Conservation (phyloP, 1,140 invertebrate species). For the Lerema accius region DNA sequence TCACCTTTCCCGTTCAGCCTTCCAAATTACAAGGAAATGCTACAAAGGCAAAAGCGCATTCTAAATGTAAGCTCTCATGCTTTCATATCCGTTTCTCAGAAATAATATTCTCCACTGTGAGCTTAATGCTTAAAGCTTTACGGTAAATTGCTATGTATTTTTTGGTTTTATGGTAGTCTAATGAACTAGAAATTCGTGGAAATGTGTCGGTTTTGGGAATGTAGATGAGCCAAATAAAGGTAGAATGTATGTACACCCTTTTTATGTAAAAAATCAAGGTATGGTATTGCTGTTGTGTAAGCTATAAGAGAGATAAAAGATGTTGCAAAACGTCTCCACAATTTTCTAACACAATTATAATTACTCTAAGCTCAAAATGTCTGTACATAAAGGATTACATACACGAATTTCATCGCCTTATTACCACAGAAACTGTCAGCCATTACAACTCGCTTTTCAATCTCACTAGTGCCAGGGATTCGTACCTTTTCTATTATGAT, state of each 20-base stretch:
- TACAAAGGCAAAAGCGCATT: conserved; percentile 33
- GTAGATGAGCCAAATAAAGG: too few relatives aligned
- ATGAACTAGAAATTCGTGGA: conserved; percentile 14
- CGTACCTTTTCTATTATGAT: conserved; percentile 21
- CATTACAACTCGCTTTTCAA: not conserved
- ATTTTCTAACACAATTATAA: too few relatives aligned
- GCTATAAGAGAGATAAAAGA: too few relatives aligned
- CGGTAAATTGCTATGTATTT: conserved; percentile 23
- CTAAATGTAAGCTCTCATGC: conserved; percentile 22
- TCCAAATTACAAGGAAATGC: conserved; percentile 29
- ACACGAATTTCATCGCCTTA: not conserved
- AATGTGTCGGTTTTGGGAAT: too few relatives aligned
- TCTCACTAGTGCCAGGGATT: not conserved
- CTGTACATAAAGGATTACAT: too few relatives aligned
- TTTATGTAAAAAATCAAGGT: too few relatives aligned
- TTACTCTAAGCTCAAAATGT: too few relatives aligned
- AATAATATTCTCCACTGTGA: conserved; percentile 33
- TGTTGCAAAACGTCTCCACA: too few relatives aligned
- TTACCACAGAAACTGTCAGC: not conserved
- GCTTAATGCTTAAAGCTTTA: conserved; percentile 30
- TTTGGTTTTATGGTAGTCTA: conserved; percentile 24
- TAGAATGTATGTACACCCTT: too few relatives aligned
- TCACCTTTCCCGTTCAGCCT: conserved; percentile 7
- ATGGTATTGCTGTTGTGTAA: too few relatives aligned
- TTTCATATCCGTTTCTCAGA: conserved; percentile 31